A percentile compares a stretch with the other conserved stretches of the same genome.
phyloP scores from a whole-genome alignment of 2,797 vertebrate genomes.

The Pampus argenteus region DNA sequence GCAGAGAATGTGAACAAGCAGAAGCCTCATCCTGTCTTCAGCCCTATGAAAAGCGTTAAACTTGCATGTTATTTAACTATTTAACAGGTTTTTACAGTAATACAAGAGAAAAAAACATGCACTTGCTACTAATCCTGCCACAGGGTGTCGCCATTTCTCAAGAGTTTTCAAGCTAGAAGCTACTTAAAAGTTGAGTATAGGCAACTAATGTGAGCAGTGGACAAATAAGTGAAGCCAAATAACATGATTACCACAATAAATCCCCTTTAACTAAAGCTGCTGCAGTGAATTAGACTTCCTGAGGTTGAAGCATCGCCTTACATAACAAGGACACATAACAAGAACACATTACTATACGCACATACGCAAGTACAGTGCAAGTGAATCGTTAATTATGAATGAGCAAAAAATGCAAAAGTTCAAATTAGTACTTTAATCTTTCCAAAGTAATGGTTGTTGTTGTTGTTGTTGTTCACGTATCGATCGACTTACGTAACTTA shows the following conservation, averaged over 20 bases:
- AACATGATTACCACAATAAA: not conserved
- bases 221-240: not conserved
- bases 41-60: slow-evolving; percentile 4
- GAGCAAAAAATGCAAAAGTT: not conserved
- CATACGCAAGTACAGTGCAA: not conserved
- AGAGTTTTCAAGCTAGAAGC: not conserved
- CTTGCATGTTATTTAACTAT: too few species aligned
- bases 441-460: not conserved
- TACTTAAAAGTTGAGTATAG: not conserved
- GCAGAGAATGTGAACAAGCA: slow-evolving; percentile 69
- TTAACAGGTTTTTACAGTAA: not conserved
- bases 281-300: not conserved
- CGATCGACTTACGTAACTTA: not conserved
- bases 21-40: slow-evolving; percentile 79
- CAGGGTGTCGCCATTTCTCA: slow-evolving; percentile 48
- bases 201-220: not conserved
- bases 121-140: slow-evolving; percentile 23
- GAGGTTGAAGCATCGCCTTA: not conserved
- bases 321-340: slow-evolving; percentile 2
- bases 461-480: not conserved
- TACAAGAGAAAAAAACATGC: not conserved
- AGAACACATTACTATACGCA: too few species aligned
- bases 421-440: not conserved
- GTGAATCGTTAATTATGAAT: not conserved
- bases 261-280: not conserved